A percentile compares a stretch with the other conserved stretches of the same genome.
These are phyloP conservation scores for Poecilus cupreus DNA, from an alignment of 2,888 invertebrate species.

Conservation along the genomic window DNA sequence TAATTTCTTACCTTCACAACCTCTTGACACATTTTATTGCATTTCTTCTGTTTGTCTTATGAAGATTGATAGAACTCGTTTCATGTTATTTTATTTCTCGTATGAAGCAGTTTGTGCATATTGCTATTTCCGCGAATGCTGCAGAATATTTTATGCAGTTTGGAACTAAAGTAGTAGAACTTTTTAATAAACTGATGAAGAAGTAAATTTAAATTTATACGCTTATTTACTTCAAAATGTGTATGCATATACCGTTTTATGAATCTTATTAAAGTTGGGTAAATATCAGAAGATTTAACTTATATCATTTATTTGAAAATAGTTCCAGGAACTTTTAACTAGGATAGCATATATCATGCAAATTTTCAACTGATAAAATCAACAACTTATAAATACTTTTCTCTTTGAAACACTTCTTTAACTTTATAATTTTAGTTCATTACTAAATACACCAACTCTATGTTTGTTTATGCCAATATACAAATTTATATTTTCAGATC, in stretches of 20 bases:
- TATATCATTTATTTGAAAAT: constrained; percentile 36
- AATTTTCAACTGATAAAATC: background rate
- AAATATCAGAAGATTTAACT: constrained; percentile 46
- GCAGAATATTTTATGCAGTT: constrained; percentile 17
- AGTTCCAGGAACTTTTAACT: constrained; percentile 38
- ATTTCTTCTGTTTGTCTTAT: constrained; percentile 10
- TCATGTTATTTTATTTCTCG: background rate
- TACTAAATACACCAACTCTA: no score
- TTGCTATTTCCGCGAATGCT: background rate
- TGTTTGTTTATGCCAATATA: no score
- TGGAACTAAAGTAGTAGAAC: background rate
- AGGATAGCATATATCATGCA: constrained; percentile 31
- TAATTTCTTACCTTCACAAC: constrained; percentile 35
- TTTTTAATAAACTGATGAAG: constrained; percentile 34
- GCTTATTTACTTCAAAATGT: constrained; percentile 12
- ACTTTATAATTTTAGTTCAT: no score
- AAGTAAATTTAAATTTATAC: constrained; percentile 39
- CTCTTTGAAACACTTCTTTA: background rate
- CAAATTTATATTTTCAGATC: no score
- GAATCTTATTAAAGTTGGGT: constrained; percentile 27
- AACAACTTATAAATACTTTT: background rate
- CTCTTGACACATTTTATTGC: constrained; percentile 18
- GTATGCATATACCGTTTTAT: constrained; percentile 25
- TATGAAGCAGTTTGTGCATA: background rate
- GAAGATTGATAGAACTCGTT: constrained; percentile 1